Percentiles rank a stretch among this genome's conserved stretches.
Conservation (phyloP, 2,797 vertebrate species). For the Pseudochirops corinnae region DNA sequence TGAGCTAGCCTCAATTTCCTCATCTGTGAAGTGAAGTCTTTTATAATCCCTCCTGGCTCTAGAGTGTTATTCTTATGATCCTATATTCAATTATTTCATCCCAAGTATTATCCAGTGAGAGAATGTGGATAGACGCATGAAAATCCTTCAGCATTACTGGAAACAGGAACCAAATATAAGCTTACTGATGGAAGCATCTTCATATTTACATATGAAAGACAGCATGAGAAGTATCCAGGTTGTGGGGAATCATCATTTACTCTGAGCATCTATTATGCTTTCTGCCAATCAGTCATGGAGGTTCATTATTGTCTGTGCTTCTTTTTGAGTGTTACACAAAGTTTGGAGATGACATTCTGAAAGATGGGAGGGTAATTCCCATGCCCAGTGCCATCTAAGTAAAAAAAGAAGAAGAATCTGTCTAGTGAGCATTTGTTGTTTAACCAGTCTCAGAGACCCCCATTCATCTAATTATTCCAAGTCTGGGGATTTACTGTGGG, state of each 20-base stretch:
- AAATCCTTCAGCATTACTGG: background rate
- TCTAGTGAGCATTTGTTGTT: constrained; percentile 60
- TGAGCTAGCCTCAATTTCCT: background rate
- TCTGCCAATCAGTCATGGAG: background rate
- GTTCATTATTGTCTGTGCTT: background rate
- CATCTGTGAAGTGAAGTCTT: background rate
- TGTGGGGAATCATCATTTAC: background rate
- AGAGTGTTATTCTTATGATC: background rate
- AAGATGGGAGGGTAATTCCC: constrained; percentile 15
- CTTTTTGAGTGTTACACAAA: constrained; percentile 39
- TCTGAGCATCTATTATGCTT: background rate
- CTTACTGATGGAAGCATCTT: background rate
- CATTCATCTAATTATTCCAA: background rate
- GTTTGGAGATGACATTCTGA: constrained; percentile 39
- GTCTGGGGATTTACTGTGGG: constrained; percentile 53
- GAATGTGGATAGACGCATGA: background rate
- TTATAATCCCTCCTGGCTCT: background rate
- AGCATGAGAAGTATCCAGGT: background rate
- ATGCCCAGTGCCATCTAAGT: constrained; percentile 47
- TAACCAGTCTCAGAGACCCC: constrained; percentile 58
- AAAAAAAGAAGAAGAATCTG: constrained; percentile 21
- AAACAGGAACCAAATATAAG: background rate
- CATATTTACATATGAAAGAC: background rate
- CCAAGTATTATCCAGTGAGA: background rate
- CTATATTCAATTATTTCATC: background rate